Percentiles rank a stretch among this genome's conserved stretches.
Evolutionary conservation across 2,797 vertebrate species (phyloP).

Genomic region (Sebastes elongatus): DNA sequence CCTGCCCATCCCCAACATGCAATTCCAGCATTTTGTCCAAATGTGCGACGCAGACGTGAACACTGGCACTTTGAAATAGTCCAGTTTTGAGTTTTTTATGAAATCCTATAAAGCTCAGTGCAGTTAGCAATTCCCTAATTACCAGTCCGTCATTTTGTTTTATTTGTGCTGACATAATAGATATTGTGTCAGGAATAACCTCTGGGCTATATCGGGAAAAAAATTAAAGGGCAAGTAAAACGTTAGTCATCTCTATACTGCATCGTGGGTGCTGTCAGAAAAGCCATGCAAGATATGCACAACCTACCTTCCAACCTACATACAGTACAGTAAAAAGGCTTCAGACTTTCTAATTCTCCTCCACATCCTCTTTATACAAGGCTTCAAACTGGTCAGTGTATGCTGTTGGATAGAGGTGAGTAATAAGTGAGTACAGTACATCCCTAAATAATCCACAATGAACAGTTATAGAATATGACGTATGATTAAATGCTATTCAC

Average conservation of each 20-base stretch:
- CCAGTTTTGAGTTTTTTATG: neutral
- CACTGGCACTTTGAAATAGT: slow-evolving; percentile 25
- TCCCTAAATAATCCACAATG: neutral
- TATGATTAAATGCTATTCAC: no score
- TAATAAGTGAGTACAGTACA: neutral
- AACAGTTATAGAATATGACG: neutral
- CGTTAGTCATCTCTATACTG: neutral
- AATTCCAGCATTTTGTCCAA: slow-evolving; percentile 48
- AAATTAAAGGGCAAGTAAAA: neutral
- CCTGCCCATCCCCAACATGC: slow-evolving; percentile 35
- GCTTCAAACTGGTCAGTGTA: neutral
- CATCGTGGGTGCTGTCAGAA: slow-evolving; percentile 7
- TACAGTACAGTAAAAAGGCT: neutral
- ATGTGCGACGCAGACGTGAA: slow-evolving; percentile 48
- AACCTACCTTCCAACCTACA: neutral
- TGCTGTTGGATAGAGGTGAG: neutral
- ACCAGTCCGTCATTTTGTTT: neutral
- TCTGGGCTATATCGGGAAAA: neutral
- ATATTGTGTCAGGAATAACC: neutral
- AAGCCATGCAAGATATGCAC: neutral
- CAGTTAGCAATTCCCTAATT: neutral
- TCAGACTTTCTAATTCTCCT: neutral
- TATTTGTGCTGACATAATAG: neutral
- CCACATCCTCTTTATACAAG: neutral
- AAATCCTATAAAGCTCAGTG: slow-evolving; percentile 5